phyloP scores from a whole-genome alignment of 64 coral and sea anemone genomes.

The Dendronephthya gigantea region DNA sequence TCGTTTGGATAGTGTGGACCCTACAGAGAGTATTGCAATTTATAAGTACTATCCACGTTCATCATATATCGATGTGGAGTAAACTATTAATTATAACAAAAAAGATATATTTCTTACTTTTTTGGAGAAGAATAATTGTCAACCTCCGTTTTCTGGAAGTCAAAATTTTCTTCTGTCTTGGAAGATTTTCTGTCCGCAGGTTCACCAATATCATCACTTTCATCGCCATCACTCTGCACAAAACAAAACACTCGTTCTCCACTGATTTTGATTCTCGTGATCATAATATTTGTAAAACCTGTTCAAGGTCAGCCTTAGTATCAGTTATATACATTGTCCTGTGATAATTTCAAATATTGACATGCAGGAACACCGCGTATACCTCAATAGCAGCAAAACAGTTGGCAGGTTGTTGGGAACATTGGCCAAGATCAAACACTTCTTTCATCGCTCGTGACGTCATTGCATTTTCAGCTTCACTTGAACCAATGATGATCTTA shows the following conservation, averaged over 20 bases:
- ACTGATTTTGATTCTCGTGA: too few species aligned
- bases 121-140: background rate
- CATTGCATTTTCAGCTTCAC: constrained; percentile 84
- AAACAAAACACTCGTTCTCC: too few species aligned
- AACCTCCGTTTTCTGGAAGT: background rate
- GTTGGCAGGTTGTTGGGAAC: constrained; percentile 89
- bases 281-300: too few species aligned
- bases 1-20: background rate
- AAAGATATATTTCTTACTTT: background rate
- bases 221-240: background rate
- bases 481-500: constrained; percentile 52
- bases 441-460: constrained; percentile 65
- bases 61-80: too few species aligned
- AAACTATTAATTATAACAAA: background rate
- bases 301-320: too few species aligned
- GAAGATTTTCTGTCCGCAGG: background rate
- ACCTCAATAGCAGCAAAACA: constrained; percentile 63
- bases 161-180: background rate
- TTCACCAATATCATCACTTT: constrained; percentile 14
- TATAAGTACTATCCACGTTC: too few species aligned
- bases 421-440: constrained; percentile 73
- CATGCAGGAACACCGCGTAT: background rate
- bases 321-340: too few species aligned
- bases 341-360: background rate
- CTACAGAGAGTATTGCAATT: too few species aligned